These are phyloP conservation scores for Ryuthela nishihirai DNA, from an alignment of 2,888 invertebrate genomes.

Conservation along the genomic window DNA sequence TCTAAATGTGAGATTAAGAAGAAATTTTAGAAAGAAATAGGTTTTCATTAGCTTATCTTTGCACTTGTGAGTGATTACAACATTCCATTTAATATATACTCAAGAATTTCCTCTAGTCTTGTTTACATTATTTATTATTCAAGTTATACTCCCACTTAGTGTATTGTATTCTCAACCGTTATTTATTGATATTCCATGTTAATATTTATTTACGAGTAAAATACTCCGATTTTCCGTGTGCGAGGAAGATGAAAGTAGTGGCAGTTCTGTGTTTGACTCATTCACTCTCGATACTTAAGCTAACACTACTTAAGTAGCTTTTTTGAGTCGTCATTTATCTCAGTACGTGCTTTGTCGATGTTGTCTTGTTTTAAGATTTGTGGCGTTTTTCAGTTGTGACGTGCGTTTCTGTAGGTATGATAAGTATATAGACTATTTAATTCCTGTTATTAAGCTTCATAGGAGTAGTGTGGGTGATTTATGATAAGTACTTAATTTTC, in stretches of 20 bases:
- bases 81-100: conserved; percentile 36
- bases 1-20: conserved; percentile 35
- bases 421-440: conserved; percentile 30
- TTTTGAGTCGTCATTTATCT: conserved; percentile 33
- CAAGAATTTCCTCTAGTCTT: conserved; percentile 28
- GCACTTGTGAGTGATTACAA: conserved; percentile 32
- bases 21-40: conserved; percentile 33
- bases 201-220: not conserved
- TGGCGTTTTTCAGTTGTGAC: conserved; percentile 30
- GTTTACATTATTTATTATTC: conserved; percentile 34
- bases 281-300: not conserved
- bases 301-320: not conserved
- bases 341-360: conserved; percentile 35
- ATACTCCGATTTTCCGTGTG: not conserved
- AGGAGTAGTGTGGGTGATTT: no score
- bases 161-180: conserved; percentile 33
- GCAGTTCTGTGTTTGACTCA: not conserved
- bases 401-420: conserved; percentile 34
- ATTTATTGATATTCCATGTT: conserved; percentile 34
- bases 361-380: conserved; percentile 36
- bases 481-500: no score
- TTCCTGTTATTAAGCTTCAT: conserved; percentile 33
- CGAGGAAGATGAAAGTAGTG: not conserved
- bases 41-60: conserved; percentile 34
- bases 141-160: conserved; percentile 12